A percentile compares a stretch with the other conserved stretches of the same genome.
Conservation (phyloP, 1,140 invertebrate species). For the Zaprionus lachaisei region DNA sequence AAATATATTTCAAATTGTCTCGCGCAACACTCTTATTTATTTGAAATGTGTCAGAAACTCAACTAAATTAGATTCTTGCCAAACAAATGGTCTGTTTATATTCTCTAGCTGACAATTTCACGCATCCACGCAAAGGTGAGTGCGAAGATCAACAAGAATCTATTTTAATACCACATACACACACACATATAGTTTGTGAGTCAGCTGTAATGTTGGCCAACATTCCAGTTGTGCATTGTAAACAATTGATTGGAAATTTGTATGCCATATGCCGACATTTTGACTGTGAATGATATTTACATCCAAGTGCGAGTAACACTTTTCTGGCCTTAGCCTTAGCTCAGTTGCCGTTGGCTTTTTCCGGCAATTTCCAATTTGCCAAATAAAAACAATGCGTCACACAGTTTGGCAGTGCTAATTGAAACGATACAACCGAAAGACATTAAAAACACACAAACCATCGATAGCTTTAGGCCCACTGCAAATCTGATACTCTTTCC, state of each 20-base stretch:
- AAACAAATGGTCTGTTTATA: slow-evolving; percentile 42
- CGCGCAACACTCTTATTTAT: slow-evolving; percentile 54
- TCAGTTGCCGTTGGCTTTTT: slow-evolving; percentile 7
- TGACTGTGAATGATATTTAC: slow-evolving; percentile 58
- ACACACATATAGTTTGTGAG: background rate
- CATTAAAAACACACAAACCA: slow-evolving; percentile 29
- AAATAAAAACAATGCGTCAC: slow-evolving; percentile 76
- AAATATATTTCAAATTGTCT: slow-evolving; percentile 22
- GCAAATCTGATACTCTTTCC: slow-evolving; percentile 25
- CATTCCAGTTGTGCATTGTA: slow-evolving; percentile 54
- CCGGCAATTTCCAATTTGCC: slow-evolving; percentile 63
- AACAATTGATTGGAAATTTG: slow-evolving; percentile 59
- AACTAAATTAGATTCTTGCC: slow-evolving; percentile 56
- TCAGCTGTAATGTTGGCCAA: slow-evolving; percentile 54
- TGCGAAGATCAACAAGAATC: slow-evolving; percentile 29
- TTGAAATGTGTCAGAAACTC: slow-evolving; percentile 47
- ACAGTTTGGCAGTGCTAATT: slow-evolving; percentile 61
- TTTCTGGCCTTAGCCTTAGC: slow-evolving; percentile 41
- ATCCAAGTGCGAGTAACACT: slow-evolving; percentile 46
- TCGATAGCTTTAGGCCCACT: background rate
- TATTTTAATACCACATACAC: slow-evolving; percentile 29
- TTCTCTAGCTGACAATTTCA: slow-evolving; percentile 16
- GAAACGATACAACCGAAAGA: slow-evolving; percentile 52
- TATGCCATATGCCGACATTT: slow-evolving; percentile 61
- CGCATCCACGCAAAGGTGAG: slow-evolving; percentile 37